A percentile compares a stretch with the other conserved stretches of the same genome.
phyloP scores from a whole-genome alignment of 1,140 invertebrate species.

The Capitella teleta region DNA sequence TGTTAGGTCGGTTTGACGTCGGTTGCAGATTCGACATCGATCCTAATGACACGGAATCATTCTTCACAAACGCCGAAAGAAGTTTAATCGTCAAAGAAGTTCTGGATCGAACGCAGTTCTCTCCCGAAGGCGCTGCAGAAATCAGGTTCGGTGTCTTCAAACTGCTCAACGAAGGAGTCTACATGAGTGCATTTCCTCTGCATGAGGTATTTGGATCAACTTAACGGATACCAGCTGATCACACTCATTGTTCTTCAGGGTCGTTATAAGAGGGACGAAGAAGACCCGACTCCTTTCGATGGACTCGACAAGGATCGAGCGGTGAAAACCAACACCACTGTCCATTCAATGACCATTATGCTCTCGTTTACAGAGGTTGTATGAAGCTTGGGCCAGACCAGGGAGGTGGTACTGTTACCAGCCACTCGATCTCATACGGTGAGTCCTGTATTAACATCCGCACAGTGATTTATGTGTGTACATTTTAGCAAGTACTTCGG shows the following conservation, averaged over 20 bases:
- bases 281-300: no score
- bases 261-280: no score
- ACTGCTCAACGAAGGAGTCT: no score
- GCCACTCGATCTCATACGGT: conserved; percentile 7
- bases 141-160: neutral
- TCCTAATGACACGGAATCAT: neutral
- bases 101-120: conserved; percentile 1
- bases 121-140: neutral
- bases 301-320: no score
- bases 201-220: no score
- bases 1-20: neutral
- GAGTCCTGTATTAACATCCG: neutral
- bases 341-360: no score
- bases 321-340: no score
- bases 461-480: neutral
- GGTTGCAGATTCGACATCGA: conserved; percentile 4
- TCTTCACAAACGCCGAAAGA: conserved; percentile 8
- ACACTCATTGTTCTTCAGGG: no score
- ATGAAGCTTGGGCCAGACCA: conserved; percentile 3
- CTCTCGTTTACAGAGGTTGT: conserved; percentile 1
- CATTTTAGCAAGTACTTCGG: conserved; percentile 69
- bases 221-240: no score
- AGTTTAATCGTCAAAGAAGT: conserved; percentile 3
- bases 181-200: no score
- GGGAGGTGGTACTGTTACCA: conserved; percentile 5